phyloP scores from a whole-genome alignment of 2,113 vertebrate species.

The Condylura cristata region DNA sequence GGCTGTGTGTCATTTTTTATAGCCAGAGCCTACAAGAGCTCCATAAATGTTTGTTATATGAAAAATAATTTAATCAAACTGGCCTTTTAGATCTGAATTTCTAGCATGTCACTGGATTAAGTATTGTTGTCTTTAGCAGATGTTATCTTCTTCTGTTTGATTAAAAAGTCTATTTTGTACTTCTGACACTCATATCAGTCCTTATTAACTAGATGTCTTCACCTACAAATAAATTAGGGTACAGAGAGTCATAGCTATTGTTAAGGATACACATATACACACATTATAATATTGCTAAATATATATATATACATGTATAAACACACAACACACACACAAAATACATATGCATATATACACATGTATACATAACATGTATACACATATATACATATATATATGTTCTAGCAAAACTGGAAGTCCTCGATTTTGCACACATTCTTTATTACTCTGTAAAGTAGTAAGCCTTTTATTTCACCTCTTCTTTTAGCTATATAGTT shows the following conservation, averaged over 20 bases:
- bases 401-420: neutral
- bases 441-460: neutral
- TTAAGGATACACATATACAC: neutral
- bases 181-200: neutral
- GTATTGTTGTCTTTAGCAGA: neutral
- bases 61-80: conserved; percentile 39
- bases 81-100: conserved; percentile 17
- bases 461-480: neutral
- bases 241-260: neutral
- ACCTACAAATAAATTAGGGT: conserved; percentile 13
- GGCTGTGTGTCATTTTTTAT: neutral
- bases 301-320: neutral
- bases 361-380: too few species aligned
- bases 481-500: neutral
- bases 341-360: too few species aligned
- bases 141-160: neutral
- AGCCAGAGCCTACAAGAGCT: neutral
- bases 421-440: neutral
- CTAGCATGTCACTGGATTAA: neutral
- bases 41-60: neutral
- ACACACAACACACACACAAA: too few species aligned
- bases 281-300: neutral
- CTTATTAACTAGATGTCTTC: conserved; percentile 35
- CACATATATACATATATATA: too few species aligned
- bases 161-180: neutral